Percentiles rank a stretch among this genome's conserved stretches.
Evolutionary conservation across 2,113 vertebrate genomes (phyloP).

Genomic region (Syngnathus scovelli): DNA sequence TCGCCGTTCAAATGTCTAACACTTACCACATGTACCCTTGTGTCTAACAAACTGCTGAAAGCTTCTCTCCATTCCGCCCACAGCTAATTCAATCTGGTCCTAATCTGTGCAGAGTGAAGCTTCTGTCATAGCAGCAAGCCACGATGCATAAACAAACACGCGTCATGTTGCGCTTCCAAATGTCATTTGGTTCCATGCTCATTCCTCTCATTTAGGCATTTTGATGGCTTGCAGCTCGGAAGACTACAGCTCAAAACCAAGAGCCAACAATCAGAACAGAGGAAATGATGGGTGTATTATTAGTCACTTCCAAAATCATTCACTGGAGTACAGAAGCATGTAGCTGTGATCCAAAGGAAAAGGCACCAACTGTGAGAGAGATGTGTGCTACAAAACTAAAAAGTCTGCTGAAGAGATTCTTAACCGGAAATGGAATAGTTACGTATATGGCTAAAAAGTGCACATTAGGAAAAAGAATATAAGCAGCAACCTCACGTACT

Average conservation of each 20-base stretch:
- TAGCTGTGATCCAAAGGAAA: conserved; percentile 60
- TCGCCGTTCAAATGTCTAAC: conserved; percentile 34
- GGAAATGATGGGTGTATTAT: conserved; percentile 65
- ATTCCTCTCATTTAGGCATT: conserved; percentile 67
- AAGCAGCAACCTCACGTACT: no score
- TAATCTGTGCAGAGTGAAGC: conserved; percentile 45
- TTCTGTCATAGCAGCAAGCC: conserved; percentile 23
- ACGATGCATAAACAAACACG: conserved; percentile 42
- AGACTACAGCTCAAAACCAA: conserved; percentile 39
- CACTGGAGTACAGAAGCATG: conserved; percentile 48
- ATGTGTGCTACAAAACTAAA: conserved; percentile 7
- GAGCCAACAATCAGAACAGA: conserved; percentile 45
- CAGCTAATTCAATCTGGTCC: conserved; percentile 56
- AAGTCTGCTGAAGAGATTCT: no score
- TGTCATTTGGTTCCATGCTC: conserved; percentile 61
- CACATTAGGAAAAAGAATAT: neutral
- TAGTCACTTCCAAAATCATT: conserved; percentile 67
- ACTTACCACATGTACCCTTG: conserved; percentile 41
- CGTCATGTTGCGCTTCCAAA: conserved; percentile 60
- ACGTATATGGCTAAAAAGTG: neutral
- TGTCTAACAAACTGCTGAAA: conserved; percentile 43
- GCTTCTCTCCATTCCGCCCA: conserved; percentile 38
- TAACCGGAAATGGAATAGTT: no score
- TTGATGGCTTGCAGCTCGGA: conserved; percentile 31
- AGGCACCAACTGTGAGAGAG: conserved; percentile 32